phyloP scores from a whole-genome alignment of 2,888 invertebrate species.

The Microplitis deprimator region DNA sequence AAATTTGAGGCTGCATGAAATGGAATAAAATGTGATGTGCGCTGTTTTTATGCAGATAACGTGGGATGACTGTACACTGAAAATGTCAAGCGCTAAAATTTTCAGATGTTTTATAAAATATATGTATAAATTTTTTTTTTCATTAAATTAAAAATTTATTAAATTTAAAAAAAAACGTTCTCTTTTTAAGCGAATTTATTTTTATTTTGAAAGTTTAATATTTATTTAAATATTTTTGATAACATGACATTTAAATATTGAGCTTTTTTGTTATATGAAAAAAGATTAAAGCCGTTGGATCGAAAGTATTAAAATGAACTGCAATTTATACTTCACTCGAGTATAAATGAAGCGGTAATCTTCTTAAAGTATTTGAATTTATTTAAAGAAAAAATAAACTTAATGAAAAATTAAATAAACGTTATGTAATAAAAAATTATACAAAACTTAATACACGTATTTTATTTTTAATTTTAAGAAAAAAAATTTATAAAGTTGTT shows the following conservation, averaged over 20 bases:
- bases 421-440: not conserved
- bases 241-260: too few relatives aligned
- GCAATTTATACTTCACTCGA: not conserved
- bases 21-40: not conserved
- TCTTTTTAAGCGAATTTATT: too few relatives aligned
- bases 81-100: not conserved
- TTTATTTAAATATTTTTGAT: too few relatives aligned
- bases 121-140: not conserved
- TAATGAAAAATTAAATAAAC: not conserved
- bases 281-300: not conserved
- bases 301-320: not conserved
- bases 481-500: not conserved
- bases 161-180: not conserved
- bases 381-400: not conserved
- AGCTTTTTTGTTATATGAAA: not conserved
- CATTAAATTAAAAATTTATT: too few relatives aligned
- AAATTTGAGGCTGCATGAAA: conserved; percentile 6
- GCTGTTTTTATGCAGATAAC: not conserved
- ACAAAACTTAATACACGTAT: not conserved
- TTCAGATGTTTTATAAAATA: not conserved
- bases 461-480: not conserved
- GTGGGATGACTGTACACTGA: not conserved
- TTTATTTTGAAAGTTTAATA: too few relatives aligned
- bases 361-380: not conserved
- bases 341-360: not conserved